These are phyloP conservation scores for Anas bernieri DNA, from an alignment of 2,797 vertebrate species.

Conservation along the genomic window DNA sequence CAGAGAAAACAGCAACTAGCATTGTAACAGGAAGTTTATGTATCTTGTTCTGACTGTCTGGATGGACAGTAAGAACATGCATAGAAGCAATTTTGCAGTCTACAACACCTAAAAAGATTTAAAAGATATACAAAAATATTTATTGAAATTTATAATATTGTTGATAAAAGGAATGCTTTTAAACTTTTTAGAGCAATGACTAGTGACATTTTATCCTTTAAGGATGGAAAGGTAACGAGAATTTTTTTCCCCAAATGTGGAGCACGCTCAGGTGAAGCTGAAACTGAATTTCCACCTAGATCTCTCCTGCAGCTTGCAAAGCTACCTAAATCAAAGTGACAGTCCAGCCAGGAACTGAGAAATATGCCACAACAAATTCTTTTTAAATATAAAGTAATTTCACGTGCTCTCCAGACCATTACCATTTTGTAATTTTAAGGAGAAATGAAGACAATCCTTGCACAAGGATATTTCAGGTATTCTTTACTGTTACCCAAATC, in stretches of 20 bases:
- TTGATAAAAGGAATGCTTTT: not conserved
- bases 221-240: not conserved
- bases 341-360: not conserved
- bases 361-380: not conserved
- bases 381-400: conserved; percentile 19
- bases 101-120: not conserved
- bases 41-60: not conserved
- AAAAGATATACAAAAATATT: not conserved
- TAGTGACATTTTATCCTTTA: not conserved
- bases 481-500: not conserved
- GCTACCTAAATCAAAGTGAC: not conserved
- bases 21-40: not conserved
- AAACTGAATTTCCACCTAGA: not conserved
- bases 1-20: not conserved
- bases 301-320: not conserved
- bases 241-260: fast-evolving
- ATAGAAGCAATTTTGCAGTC: not conserved
- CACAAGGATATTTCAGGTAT: not conserved
- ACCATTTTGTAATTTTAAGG: not conserved
- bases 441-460: not conserved
- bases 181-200: not conserved
- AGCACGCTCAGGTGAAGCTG: not conserved
- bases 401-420: not conserved
- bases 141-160: not conserved
- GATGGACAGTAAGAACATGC: not conserved